A percentile compares a stretch with the other conserved stretches of the same genome.
Conservation (phyloP, 2,797 vertebrate genomes). For the Triplophysa bombifrons region DNA sequence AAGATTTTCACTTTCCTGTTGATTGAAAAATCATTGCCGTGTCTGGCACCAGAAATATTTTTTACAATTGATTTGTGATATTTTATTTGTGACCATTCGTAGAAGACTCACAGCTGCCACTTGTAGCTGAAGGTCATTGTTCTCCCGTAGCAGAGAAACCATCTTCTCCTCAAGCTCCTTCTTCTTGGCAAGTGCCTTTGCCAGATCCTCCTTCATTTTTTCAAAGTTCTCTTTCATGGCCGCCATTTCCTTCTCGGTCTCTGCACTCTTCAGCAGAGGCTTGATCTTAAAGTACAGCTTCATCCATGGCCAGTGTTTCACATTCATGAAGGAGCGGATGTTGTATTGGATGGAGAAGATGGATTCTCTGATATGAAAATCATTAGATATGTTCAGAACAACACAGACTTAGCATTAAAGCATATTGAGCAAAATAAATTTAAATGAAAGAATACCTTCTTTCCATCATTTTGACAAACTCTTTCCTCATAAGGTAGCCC, state of each 20-base stretch:
- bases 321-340: slow-evolving; percentile 83
- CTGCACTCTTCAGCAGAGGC: slow-evolving; percentile 86
- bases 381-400: background rate
- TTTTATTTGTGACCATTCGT: background rate
- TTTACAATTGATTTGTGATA: too few species aligned
- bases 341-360: slow-evolving; percentile 83
- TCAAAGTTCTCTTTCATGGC: slow-evolving; percentile 82
- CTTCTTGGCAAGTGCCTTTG: slow-evolving; percentile 82
- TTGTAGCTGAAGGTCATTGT: slow-evolving; percentile 88
- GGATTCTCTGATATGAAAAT: slow-evolving; percentile 73
- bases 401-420: too few species aligned
- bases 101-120: slow-evolving; percentile 81
- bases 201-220: slow-evolving; percentile 77
- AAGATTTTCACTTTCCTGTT: slow-evolving; percentile 74
- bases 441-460: slow-evolving; percentile 70
- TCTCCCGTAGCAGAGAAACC: slow-evolving; percentile 86
- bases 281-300: slow-evolving; percentile 91
- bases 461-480: slow-evolving; percentile 82
- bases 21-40: too few species aligned
- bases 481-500: slow-evolving; percentile 80
- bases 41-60: too few species aligned
- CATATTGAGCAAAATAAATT: background rate
- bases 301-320: slow-evolving; percentile 91
- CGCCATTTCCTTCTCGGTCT: slow-evolving; percentile 85
- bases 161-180: slow-evolving; percentile 92